Percentiles rank a stretch among this genome's conserved stretches.
Conservation (phyloP, 2,113 vertebrate genomes). For the Rhadina sibilatrix region DNA sequence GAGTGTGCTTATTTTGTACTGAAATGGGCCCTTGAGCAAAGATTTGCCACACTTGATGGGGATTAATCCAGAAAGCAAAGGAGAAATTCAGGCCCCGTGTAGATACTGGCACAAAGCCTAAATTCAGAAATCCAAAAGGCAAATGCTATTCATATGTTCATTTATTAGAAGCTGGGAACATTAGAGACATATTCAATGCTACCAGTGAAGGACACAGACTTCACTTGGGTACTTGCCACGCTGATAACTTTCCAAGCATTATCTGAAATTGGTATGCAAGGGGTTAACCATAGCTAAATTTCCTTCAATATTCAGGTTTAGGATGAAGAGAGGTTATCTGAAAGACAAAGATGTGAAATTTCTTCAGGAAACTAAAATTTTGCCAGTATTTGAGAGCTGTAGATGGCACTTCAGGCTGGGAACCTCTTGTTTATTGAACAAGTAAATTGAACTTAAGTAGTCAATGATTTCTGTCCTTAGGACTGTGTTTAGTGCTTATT, state of each 20-base stretch:
- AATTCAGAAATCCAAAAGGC: not conserved
- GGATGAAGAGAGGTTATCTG: not conserved
- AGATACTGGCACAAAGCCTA: not conserved
- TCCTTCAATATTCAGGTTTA: not conserved
- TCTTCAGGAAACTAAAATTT: not conserved
- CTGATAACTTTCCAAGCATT: not conserved
- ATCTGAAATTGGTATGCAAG: not conserved
- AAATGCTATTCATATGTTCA: not conserved
- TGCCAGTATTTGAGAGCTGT: not conserved
- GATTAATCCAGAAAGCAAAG: conserved; percentile 19
- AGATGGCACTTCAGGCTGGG: not conserved
- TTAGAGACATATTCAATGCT: not conserved
- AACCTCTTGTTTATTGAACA: not conserved
- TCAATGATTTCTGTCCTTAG: not conserved
- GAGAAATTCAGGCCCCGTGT: not conserved
- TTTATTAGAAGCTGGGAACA: not conserved
- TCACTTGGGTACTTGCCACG: not conserved
- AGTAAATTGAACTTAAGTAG: not conserved
- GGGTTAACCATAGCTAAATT: not conserved
- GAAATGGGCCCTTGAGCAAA: not conserved
- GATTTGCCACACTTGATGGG: conserved; percentile 8
- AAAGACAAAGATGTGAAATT: not conserved
- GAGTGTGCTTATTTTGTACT: not conserved
- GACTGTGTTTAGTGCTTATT: not conserved
- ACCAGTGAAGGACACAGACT: not conserved